Evolutionary conservation across 2,797 vertebrate genomes (phyloP).

Genomic region (Gymnothorax javanicus): DNA sequence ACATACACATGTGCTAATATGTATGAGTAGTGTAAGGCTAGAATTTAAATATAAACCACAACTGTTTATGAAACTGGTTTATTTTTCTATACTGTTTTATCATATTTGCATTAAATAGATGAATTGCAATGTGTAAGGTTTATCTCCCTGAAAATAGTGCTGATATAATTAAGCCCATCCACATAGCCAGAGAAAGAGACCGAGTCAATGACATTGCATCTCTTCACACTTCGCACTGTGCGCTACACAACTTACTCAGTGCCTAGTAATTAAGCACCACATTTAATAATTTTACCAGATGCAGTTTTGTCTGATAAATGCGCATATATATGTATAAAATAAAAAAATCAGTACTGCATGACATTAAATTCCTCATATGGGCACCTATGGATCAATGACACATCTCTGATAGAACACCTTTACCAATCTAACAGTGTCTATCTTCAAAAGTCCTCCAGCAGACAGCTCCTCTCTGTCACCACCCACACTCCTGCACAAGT

Average conservation of each 20-base stretch:
- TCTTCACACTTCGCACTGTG: too few species aligned
- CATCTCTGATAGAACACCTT: neutral
- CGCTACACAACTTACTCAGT: too few species aligned
- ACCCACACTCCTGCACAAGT: conserved; percentile 59
- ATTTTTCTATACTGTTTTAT: neutral
- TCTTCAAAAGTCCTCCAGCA: conserved; percentile 25
- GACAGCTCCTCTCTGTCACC: conserved; percentile 72
- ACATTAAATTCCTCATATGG: neutral
- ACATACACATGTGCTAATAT: neutral
- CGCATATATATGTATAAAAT: too few species aligned
- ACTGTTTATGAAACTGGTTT: neutral
- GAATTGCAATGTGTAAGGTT: neutral
- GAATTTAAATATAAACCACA: neutral
- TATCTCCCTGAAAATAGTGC: neutral
- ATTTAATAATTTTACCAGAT: neutral
- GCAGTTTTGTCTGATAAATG: neutral
- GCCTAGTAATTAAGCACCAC: neutral
- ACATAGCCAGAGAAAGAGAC: neutral
- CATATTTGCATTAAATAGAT: too few species aligned
- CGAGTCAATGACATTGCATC: too few species aligned
- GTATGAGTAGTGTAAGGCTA: neutral
- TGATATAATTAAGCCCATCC: neutral
- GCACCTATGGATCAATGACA: neutral
- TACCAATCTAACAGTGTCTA: neutral
- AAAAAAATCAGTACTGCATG: neutral